A percentile compares a stretch with the other conserved stretches of the same genome.
Conservation (phyloP, 2,797 vertebrate genomes). For the Mus caroli region DNA sequence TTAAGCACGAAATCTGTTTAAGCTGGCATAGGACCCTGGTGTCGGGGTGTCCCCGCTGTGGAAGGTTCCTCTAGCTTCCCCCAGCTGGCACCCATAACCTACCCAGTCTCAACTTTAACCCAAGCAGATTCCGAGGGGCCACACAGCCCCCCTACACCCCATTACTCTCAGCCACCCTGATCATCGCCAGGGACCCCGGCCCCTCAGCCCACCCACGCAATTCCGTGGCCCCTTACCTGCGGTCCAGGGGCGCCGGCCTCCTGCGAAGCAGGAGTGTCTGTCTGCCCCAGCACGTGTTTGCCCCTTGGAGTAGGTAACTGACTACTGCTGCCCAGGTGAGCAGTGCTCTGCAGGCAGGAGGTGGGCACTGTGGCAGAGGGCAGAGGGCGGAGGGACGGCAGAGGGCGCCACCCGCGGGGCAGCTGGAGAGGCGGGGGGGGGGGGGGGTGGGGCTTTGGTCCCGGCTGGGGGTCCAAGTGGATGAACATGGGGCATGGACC, state of each 20-base stretch:
- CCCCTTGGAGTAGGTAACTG: constrained; percentile 76
- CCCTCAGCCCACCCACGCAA: constrained; percentile 43
- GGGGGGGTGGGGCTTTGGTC: constrained; percentile 59
- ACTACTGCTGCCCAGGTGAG: not conserved
- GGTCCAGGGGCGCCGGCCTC: constrained; percentile 16
- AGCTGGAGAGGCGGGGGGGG: constrained; percentile 51
- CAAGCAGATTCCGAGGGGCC: not conserved
- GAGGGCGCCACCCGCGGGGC: constrained; percentile 76
- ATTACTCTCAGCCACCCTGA: not conserved
- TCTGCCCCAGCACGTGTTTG: constrained; percentile 69
- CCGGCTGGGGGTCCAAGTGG: not conserved
- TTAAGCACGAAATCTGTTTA: not conserved
- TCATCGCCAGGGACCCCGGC: not conserved
- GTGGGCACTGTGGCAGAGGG: constrained; percentile 81
- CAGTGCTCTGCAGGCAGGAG: constrained; percentile 60
- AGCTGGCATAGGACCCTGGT: not conserved
- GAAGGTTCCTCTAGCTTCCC: not conserved
- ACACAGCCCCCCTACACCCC: not conserved
- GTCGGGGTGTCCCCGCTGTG: not conserved
- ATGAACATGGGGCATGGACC: not conserved
- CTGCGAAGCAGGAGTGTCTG: not conserved
- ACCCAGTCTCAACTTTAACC: constrained; percentile 70
- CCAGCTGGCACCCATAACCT: not conserved
- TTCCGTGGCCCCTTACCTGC: constrained; percentile 74
- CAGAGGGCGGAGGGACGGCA: constrained; percentile 68